Evolutionary conservation across 1,140 invertebrate species (phyloP).

Genomic region (Musca vetustissima): DNA sequence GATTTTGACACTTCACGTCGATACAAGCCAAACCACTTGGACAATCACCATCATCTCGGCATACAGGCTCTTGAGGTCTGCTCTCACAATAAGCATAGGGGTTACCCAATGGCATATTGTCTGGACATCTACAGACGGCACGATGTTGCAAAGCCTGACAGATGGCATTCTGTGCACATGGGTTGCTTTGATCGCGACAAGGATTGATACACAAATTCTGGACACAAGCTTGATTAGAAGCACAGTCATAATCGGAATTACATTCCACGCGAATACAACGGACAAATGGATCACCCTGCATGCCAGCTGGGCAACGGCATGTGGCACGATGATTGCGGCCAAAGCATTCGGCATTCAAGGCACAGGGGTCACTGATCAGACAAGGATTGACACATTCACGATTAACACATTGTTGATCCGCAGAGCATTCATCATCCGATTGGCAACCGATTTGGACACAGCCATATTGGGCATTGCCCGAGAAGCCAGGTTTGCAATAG

Average conservation of each 20-base stretch:
- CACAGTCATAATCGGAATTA: conserved; percentile 73
- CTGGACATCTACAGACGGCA: conserved; percentile 75
- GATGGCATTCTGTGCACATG: conserved; percentile 77
- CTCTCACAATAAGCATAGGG: conserved; percentile 75
- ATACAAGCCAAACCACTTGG: conserved; percentile 79
- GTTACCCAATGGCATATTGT: conserved; percentile 72
- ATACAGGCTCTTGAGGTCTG: conserved; percentile 62
- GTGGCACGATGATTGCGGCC: conserved; percentile 73
- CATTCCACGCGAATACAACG: conserved; percentile 80
- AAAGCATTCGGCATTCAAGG: conserved; percentile 79
- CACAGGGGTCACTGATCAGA: conserved; percentile 74
- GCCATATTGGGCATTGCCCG: conserved; percentile 79
- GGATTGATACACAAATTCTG: conserved; percentile 74
- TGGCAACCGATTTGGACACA: conserved; percentile 81
- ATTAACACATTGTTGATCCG: conserved; percentile 79
- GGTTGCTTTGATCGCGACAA: conserved; percentile 62
- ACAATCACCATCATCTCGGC: conserved; percentile 76
- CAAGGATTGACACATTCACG: conserved; percentile 79
- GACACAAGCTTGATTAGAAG: conserved; percentile 69
- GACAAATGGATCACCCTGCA: conserved; percentile 74
- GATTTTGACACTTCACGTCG: conserved; percentile 74
- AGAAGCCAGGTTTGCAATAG: conserved; percentile 74
- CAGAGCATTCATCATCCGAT: conserved; percentile 75
- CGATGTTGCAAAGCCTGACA: conserved; percentile 77
- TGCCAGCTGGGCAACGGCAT: conserved; percentile 73